A percentile compares a stretch with the other conserved stretches of the same genome.
These are phyloP conservation scores for Rhabdomys pumilio DNA, from an alignment of 2,797 vertebrate species.

Conservation along the genomic window DNA sequence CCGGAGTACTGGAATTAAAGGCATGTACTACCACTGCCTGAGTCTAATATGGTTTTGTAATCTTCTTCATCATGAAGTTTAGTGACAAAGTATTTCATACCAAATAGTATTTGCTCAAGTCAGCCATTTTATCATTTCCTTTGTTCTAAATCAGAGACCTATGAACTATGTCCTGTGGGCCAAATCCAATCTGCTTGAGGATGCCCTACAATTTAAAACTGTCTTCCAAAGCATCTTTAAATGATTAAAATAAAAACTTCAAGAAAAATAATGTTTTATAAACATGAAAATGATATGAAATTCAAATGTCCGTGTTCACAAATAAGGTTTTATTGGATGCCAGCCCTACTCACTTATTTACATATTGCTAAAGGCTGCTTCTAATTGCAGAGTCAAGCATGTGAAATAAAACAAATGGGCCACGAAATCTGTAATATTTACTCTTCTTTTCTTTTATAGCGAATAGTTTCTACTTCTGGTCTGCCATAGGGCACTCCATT, in stretches of 20 bases:
- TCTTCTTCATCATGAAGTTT: conserved; percentile 32
- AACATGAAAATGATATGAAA: conserved; percentile 50
- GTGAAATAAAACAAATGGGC: conserved; percentile 47
- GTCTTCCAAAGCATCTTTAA: conserved; percentile 28
- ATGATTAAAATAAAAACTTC: conserved; percentile 58
- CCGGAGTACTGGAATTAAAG: neutral
- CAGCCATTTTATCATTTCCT: conserved; percentile 1
- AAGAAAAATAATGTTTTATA: conserved; percentile 64
- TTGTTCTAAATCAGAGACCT: neutral
- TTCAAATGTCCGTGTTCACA: conserved; percentile 33
- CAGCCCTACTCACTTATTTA: conserved; percentile 23
- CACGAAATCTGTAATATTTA: conserved; percentile 40
- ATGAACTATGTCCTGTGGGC: neutral
- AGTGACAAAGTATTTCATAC: neutral
- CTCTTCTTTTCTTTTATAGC: conserved; percentile 1
- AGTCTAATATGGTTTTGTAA: neutral
- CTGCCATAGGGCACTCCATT: neutral
- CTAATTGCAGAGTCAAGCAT: conserved; percentile 4
- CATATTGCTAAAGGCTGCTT: neutral
- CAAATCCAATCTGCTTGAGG: neutral
- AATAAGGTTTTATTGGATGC: conserved; percentile 66
- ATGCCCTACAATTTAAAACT: neutral
- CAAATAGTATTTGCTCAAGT: conserved; percentile 1
- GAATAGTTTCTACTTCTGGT: neutral
- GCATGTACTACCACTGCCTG: neutral